Percentiles rank a stretch among this genome's conserved stretches.
Conservation (phyloP, 2,888 invertebrate species). For the Epistrophe grossulariae region DNA sequence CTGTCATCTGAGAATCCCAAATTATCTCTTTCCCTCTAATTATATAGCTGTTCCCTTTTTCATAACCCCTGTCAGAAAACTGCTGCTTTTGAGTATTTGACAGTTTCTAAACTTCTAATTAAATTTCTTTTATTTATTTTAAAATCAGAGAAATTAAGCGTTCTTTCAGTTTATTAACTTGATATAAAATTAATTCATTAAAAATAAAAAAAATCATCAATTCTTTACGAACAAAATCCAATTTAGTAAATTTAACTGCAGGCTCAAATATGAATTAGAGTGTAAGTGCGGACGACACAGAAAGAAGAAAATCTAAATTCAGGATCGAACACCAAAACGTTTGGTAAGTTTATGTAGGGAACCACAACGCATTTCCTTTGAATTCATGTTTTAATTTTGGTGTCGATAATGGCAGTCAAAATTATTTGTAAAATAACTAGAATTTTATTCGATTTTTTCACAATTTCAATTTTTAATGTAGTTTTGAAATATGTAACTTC, state of each 20-base stretch:
- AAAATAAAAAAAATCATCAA: background rate
- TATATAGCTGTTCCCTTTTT: background rate
- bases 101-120: slow-evolving; percentile 22
- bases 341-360: background rate
- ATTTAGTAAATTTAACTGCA: background rate
- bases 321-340: slow-evolving; percentile 12
- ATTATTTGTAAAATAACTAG: no score
- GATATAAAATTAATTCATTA: background rate
- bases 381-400: background rate
- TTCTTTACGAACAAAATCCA: background rate
- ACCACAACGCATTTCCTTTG: background rate
- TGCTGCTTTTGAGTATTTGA: slow-evolving; percentile 16
- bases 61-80: background rate
- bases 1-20: background rate
- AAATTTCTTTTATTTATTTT: slow-evolving; percentile 20
- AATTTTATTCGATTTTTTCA: no score
- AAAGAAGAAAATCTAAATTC: background rate
- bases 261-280: background rate
- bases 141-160: background rate
- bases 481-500: no score
- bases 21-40: background rate
- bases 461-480: no score
- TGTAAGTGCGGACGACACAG: background rate
- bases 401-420: background rate
- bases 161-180: background rate